A percentile compares a stretch with the other conserved stretches of the same genome.
These are phyloP conservation scores for Pseudoips prasinana DNA, from an alignment of 2,888 invertebrate species.

Conservation along the genomic window DNA sequence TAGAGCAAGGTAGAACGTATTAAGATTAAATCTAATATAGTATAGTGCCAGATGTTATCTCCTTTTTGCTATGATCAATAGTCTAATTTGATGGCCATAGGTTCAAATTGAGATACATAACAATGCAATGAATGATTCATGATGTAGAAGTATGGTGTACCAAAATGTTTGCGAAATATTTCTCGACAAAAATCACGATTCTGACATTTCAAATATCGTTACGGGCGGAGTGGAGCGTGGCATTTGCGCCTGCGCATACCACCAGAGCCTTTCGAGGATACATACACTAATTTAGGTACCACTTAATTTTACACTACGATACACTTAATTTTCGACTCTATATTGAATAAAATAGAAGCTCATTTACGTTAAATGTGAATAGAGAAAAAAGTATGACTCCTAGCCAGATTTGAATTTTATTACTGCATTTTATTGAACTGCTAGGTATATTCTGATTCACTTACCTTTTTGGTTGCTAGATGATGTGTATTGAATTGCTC, in stretches of 20 bases:
- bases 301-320: constrained; percentile 13
- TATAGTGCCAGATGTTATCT: too few relatives aligned
- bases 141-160: constrained; percentile 18
- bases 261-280: constrained; percentile 42
- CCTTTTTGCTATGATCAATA: too few relatives aligned
- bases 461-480: background rate
- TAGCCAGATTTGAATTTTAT: constrained; percentile 22
- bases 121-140: constrained; percentile 19
- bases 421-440: constrained; percentile 20
- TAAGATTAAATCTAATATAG: too few relatives aligned
- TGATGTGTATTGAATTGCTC: too few relatives aligned
- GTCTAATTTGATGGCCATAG: too few relatives aligned
- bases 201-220: constrained; percentile 74
- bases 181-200: constrained; percentile 77
- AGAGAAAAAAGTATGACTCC: too few relatives aligned
- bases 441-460: constrained; percentile 6
- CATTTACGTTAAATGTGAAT: constrained; percentile 2
- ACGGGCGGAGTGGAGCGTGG: constrained; percentile 66
- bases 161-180: constrained; percentile 62
- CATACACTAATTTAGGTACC: constrained; percentile 26
- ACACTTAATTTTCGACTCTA: constrained; percentile 11
- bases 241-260: constrained; percentile 69
- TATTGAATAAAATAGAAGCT: constrained; percentile 1
- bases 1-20: background rate
- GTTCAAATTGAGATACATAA: too few relatives aligned